Base-by-base conservation (phyloP, 64 coral and sea anemone genomes). In the Montipora efflorescens region DNA sequence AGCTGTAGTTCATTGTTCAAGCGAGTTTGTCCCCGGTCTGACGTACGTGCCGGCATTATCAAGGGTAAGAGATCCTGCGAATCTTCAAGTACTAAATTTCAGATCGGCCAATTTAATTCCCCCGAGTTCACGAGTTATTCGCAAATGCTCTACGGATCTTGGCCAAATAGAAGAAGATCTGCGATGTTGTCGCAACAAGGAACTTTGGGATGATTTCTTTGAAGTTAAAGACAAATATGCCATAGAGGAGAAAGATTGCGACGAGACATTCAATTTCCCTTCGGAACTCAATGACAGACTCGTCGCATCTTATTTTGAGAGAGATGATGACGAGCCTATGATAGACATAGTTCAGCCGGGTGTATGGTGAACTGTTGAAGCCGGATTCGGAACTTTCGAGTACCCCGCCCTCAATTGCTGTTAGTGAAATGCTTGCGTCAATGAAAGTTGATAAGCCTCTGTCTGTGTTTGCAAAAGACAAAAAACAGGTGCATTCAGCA, bases 31-130 rank as follows among this genome's bases (percentile, higher is more conserved):
- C 2, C 73, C 87, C 2, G 93, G 80, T 2, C 88, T 94, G 7
- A 94, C 57, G 8, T 94, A 94, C 44, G 87, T 90, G n/a, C n/a
- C n/a, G 0, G 79, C 93, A 25, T 19, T 82, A 23, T 94, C 93
- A 9, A 0, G 71, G 13, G 87, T 94, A 19, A 74, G 61, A 25
- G 79, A 49, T 76, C 48, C 78, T 2, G 4, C 14, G 4, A 6
- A 94, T 25, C 7, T 83, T 2, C 85, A 89, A 64, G 79, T 94
- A 8, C 21, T 94, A 4, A 89, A 89, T 15, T 94, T 83, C 43
- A 94, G 58, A 69, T 1, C 20, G 1, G 20, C 19, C 5, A 46
- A 44, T 19, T 81, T 94, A 25, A 61, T 73, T 14, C 69, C 79
- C 9, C 86, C 51, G 19, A 78, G 15, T 76, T 10, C 51, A 50